A percentile compares a stretch with the other conserved stretches of the same genome.
phyloP scores from a whole-genome alignment of 2,888 invertebrate genomes.

The Choreutis nemorana region DNA sequence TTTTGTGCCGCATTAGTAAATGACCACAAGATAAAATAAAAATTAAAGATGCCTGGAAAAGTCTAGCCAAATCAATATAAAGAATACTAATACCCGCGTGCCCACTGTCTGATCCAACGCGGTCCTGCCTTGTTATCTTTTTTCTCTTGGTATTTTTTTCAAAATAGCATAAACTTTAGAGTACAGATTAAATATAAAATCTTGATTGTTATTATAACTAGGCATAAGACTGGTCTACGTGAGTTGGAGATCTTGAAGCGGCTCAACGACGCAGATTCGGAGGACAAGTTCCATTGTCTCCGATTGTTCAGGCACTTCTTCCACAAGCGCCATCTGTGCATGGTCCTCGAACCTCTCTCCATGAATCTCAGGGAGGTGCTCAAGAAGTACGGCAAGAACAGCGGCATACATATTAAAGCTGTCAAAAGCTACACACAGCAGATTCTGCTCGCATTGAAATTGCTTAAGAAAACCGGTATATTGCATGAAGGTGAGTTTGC shows the following conservation, averaged over 20 bases:
- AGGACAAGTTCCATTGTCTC: constrained; percentile 97
- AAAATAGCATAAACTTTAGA: too few relatives aligned
- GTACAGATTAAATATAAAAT: too few relatives aligned
- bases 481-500: constrained; percentile 79
- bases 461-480: constrained; percentile 94
- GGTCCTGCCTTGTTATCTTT: too few relatives aligned
- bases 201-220: too few relatives aligned
- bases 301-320: constrained; percentile 94
- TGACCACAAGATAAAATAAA: too few relatives aligned
- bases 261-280: constrained; percentile 96
- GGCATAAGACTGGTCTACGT: constrained; percentile 97
- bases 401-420: constrained; percentile 96
- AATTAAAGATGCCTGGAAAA: too few relatives aligned
- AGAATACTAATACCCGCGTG: too few relatives aligned
- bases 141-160: too few relatives aligned
- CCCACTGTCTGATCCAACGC: too few relatives aligned
- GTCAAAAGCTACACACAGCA: constrained; percentile 98
- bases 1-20: too few relatives aligned
- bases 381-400: constrained; percentile 99
- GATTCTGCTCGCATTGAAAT: constrained; percentile 90
- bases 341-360: constrained; percentile 96
- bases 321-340: constrained; percentile 98
- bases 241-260: constrained; percentile 95
- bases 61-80: too few relatives aligned
- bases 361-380: constrained; percentile 93